phyloP scores from a whole-genome alignment of 2,888 invertebrate genomes.

The Drosophila infuscata region DNA sequence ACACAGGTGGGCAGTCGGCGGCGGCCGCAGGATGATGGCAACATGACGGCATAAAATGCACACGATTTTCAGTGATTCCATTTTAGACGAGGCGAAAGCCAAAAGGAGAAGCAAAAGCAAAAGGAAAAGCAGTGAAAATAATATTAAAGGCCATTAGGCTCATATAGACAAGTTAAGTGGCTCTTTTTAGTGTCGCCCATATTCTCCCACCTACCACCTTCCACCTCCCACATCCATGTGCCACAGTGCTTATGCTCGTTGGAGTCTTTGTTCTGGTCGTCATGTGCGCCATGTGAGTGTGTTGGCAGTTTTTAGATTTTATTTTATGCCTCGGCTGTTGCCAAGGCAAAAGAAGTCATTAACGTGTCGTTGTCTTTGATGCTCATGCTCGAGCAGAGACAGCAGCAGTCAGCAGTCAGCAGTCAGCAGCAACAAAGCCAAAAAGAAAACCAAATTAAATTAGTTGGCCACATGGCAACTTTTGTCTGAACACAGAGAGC shows the following conservation, averaged over 20 bases:
- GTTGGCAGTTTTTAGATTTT: conserved; percentile 72
- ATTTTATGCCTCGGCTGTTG: conserved; percentile 66
- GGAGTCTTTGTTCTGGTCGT: conserved; percentile 34
- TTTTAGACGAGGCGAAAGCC: conserved; percentile 34
- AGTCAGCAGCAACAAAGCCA: conserved; percentile 23
- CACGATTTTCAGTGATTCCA: conserved; percentile 78
- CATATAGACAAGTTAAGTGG: conserved; percentile 85
- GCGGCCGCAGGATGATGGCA: conserved; percentile 53
- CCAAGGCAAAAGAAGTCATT: conserved; percentile 78
- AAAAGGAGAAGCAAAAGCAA: conserved; percentile 31
- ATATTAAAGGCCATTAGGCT: conserved; percentile 85
- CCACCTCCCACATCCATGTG: neutral
- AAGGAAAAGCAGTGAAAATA: conserved; percentile 73
- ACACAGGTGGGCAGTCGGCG: conserved; percentile 55
- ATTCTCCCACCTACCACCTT: neutral
- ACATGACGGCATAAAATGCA: conserved; percentile 78
- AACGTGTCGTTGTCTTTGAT: conserved; percentile 80
- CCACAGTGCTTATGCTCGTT: conserved; percentile 2
- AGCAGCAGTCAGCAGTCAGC: conserved; percentile 19
- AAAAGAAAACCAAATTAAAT: conserved; percentile 78
- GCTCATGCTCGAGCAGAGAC: conserved; percentile 46
- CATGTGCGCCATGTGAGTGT: conserved; percentile 61
- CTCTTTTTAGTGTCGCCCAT: conserved; percentile 73
- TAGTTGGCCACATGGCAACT: conserved; percentile 83
- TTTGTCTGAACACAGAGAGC: conserved; percentile 53